phyloP scores from a whole-genome alignment of 2,113 vertebrate genomes.

The Ptilorrhoa leucosticta region DNA sequence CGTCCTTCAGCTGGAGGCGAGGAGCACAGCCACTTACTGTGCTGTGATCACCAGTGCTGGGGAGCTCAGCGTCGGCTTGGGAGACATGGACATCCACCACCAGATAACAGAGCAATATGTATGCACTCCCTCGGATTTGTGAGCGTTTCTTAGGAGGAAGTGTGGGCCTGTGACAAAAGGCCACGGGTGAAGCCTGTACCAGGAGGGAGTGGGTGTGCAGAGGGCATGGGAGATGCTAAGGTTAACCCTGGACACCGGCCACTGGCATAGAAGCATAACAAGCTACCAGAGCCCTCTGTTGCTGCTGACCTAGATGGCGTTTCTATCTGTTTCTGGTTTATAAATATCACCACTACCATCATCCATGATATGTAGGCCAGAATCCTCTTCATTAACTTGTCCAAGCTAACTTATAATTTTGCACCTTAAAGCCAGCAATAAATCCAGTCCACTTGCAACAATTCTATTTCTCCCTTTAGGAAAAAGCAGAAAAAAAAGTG shows the following conservation, averaged over 20 bases:
- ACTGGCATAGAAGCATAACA: neutral
- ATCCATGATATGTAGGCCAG: neutral
- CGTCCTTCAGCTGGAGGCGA: conserved; percentile 42
- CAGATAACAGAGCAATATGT: conserved; percentile 84
- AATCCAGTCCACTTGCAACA: neutral
- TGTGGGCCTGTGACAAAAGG: neutral
- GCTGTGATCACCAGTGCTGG: conserved; percentile 70
- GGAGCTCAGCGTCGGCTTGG: conserved; percentile 83
- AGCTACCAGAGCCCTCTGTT: neutral
- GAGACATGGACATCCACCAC: conserved; percentile 89
- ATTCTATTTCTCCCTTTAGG: neutral
- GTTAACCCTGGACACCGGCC: neutral
- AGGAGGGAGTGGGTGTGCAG: neutral
- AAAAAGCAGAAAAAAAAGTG: neutral
- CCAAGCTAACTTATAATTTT: neutral
- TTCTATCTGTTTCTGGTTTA: neutral
- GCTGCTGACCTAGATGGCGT: neutral
- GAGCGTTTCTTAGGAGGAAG: neutral
- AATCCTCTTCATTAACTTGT: neutral
- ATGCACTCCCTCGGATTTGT: neutral
- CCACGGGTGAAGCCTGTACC: neutral
- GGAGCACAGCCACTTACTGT: conserved; percentile 70
- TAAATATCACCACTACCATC: neutral
- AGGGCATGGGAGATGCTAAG: neutral
- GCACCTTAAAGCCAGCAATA: neutral